Conservation (phyloP, 1,140 invertebrate species). For the Sitodiplosis mosellana region DNA sequence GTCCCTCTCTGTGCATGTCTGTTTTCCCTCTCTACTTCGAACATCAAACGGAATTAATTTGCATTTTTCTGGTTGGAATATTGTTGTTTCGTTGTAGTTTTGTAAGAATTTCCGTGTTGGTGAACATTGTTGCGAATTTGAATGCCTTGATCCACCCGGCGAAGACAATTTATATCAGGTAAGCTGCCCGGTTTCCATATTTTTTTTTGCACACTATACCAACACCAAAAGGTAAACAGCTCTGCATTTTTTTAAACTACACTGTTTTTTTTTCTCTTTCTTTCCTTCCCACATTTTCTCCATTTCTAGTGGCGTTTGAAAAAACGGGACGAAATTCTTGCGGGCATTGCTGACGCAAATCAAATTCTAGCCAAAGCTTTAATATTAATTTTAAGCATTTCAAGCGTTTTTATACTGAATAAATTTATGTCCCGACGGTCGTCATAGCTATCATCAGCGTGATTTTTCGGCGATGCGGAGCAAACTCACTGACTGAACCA, state of each 20-base stretch:
- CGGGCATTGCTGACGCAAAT: slow-evolving; percentile 15
- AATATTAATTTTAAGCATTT: no score
- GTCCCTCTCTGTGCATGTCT: no score
- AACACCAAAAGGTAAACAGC: background rate
- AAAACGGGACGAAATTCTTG: slow-evolving; percentile 32
- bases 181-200: background rate
- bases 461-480: no score
- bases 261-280: background rate
- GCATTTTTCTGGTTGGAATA: background rate
- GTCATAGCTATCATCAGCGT: no score
- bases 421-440: no score
- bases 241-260: background rate
- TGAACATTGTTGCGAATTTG: slow-evolving; percentile 55
- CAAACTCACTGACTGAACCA: no score
- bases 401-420: no score
- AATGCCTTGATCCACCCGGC: slow-evolving; percentile 48
- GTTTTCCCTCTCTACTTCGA: background rate
- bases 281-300: no score
- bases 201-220: background rate
- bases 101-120: slow-evolving; percentile 57
- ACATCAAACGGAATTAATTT: background rate
- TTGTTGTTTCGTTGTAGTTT: slow-evolving; percentile 30
- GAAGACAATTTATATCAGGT: slow-evolving; percentile 36
- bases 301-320: slow-evolving; percentile 27
- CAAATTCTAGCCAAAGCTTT: no score